Conservation (phyloP, 2,888 invertebrate species). For the Drosophila prolongata region DNA sequence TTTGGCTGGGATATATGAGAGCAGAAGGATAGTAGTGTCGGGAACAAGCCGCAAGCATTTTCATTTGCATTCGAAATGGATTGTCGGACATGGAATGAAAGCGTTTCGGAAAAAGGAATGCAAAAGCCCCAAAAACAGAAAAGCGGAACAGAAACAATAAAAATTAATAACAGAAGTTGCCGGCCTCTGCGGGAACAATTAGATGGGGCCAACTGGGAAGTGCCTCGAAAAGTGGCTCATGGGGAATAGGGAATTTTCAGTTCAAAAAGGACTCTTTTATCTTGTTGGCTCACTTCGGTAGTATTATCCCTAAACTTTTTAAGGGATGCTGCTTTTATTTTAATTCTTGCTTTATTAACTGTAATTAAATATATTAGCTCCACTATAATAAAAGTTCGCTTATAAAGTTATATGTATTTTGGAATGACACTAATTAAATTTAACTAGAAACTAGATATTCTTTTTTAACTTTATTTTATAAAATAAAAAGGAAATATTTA, state of each 20-base stretch:
- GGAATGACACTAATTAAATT: too few relatives aligned
- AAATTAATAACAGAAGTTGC: conserved; percentile 62
- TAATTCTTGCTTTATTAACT: too few relatives aligned
- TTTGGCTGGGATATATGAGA: conserved; percentile 10
- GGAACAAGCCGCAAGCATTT: conserved; percentile 58
- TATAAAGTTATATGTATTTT: too few relatives aligned
- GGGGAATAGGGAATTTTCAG: background rate
- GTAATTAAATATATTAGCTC: too few relatives aligned
- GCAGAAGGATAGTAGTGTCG: conserved; percentile 9
- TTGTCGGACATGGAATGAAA: conserved; percentile 6
- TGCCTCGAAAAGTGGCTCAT: conserved; percentile 10
- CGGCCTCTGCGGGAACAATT: conserved; percentile 22
- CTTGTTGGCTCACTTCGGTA: background rate
- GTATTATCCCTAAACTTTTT: background rate
- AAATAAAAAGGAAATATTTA: too few relatives aligned
- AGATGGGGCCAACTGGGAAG: conserved; percentile 23
- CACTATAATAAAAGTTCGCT: too few relatives aligned
- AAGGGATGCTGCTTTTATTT: too few relatives aligned
- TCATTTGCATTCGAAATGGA: conserved; percentile 58
- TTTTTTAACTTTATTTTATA: too few relatives aligned
- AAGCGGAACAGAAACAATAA: conserved; percentile 42
- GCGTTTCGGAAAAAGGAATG: conserved; percentile 2
- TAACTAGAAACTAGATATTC: too few relatives aligned
- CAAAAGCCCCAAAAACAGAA: conserved; percentile 3
- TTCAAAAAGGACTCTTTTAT: background rate